Conservation (phyloP, 2,113 vertebrate genomes). For the Apteryx owenii region DNA sequence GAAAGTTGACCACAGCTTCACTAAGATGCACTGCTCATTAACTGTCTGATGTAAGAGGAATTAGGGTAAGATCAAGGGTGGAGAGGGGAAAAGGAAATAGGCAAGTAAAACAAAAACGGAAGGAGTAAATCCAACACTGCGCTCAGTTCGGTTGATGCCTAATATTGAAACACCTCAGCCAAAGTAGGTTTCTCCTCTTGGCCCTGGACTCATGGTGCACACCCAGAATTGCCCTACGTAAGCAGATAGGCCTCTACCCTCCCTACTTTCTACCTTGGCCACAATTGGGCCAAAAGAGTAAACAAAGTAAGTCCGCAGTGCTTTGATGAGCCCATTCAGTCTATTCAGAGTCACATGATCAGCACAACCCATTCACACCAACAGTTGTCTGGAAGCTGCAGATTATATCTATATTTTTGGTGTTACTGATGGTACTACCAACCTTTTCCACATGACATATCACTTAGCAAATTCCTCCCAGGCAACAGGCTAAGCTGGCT, state of each 20-base stretch:
- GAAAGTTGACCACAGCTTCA: background rate
- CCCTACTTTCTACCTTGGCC: background rate
- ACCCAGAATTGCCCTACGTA: background rate
- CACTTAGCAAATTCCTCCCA: background rate
- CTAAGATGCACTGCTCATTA: background rate
- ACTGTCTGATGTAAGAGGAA: background rate
- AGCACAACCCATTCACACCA: background rate
- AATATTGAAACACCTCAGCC: background rate
- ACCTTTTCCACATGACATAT: rapidly evolving
- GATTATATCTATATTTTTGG: background rate
- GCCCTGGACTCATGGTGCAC: background rate
- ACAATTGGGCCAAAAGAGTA: background rate
- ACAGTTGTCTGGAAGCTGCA: background rate
- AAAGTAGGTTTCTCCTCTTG: background rate
- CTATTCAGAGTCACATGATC: background rate
- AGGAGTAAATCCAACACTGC: background rate
- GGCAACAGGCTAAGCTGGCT: background rate
- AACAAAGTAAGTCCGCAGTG: background rate
- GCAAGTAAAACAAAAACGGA: background rate
- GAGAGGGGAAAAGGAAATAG: background rate
- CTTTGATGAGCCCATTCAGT: background rate
- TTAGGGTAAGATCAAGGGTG: background rate
- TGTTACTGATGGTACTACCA: background rate
- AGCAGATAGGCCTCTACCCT: background rate
- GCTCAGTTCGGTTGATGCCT: background rate